Conservation (phyloP, 2,113 vertebrate species). For the Epinephelus moara region DNA sequence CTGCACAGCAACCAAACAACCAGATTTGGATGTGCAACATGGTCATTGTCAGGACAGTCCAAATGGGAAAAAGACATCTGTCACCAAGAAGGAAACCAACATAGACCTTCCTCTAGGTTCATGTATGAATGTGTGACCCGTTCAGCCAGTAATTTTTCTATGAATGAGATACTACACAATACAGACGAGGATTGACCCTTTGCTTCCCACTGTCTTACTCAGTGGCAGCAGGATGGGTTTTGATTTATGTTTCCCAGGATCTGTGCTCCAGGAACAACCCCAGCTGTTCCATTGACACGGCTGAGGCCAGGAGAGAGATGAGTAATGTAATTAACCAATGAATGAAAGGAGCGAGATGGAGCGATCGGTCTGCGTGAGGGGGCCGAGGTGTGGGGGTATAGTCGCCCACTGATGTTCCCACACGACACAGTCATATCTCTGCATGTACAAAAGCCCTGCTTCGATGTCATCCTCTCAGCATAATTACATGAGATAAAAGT, state of each 20-base stretch:
- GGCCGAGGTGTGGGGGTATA: background rate
- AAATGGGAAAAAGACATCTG: constrained; percentile 12
- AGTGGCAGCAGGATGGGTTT: constrained; percentile 41
- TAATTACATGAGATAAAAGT: constrained; percentile 75
- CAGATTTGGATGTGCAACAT: background rate
- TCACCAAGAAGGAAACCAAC: constrained; percentile 8
- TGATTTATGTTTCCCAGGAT: constrained; percentile 65
- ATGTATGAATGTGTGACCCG: background rate
- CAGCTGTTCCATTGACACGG: constrained; percentile 62
- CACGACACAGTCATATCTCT: constrained; percentile 56
- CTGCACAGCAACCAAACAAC: background rate
- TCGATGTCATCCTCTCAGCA: constrained; percentile 68
- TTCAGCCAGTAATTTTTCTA: constrained; percentile 1
- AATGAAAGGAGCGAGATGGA: constrained; percentile 57
- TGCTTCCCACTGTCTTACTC: constrained; percentile 26
- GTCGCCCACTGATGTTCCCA: constrained; percentile 48
- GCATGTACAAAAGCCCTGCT: constrained; percentile 50
- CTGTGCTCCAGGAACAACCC: constrained; percentile 53
- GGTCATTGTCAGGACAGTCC: constrained; percentile 22
- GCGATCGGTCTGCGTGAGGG: constrained; percentile 23
- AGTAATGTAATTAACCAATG: constrained; percentile 72
- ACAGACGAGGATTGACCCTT: constrained; percentile 19
- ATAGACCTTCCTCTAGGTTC: background rate
- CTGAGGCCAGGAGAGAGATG: constrained; percentile 54
- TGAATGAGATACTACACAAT: constrained; percentile 29